Percentiles rank a stretch among this genome's conserved stretches.
Evolutionary conservation across 2,797 vertebrate genomes (phyloP).

Genomic region (Natrix natrix): DNA sequence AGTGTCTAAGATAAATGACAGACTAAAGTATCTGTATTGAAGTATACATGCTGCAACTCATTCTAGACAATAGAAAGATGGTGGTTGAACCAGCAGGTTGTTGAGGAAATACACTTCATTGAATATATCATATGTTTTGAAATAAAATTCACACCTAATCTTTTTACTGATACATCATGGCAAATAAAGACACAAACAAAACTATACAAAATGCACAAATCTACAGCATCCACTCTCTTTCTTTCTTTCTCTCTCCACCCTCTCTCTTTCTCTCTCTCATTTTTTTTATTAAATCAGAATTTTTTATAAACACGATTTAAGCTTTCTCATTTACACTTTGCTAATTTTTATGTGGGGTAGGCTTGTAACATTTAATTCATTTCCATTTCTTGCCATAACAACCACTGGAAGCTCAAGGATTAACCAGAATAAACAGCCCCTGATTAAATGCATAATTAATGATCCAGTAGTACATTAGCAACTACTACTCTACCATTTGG

Average conservation of each 20-base stretch:
- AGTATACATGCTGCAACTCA: not conserved
- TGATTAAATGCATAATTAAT: conserved; percentile 76
- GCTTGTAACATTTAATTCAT: conserved; percentile 68
- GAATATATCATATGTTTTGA: not conserved
- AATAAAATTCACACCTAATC: not conserved
- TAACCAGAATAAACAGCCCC: conserved; percentile 64
- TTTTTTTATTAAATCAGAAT: not conserved
- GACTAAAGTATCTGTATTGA: not conserved
- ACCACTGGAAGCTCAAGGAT: conserved; percentile 59
- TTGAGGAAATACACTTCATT: not conserved
- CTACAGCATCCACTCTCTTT: not conserved
- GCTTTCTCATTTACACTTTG: conserved; percentile 41
- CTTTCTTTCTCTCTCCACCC: not conserved
- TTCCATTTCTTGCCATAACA: conserved; percentile 58
- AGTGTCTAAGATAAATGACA: not conserved
- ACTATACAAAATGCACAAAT: not conserved
- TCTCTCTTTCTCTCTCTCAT: not conserved
- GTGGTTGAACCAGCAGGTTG: not conserved
- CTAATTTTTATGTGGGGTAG: conserved; percentile 68
- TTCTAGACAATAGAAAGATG: not conserved
- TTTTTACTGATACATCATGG: not conserved
- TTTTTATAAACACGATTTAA: conserved; percentile 27
- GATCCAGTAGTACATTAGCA: conserved; percentile 55
- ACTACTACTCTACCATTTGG: conserved; percentile 30
- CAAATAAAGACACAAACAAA: not conserved